Evolutionary conservation across 2,888 invertebrate genomes (phyloP), one percentile per base, ranked within the genome.

Genomic region (Drosophila mulleri): DNA sequence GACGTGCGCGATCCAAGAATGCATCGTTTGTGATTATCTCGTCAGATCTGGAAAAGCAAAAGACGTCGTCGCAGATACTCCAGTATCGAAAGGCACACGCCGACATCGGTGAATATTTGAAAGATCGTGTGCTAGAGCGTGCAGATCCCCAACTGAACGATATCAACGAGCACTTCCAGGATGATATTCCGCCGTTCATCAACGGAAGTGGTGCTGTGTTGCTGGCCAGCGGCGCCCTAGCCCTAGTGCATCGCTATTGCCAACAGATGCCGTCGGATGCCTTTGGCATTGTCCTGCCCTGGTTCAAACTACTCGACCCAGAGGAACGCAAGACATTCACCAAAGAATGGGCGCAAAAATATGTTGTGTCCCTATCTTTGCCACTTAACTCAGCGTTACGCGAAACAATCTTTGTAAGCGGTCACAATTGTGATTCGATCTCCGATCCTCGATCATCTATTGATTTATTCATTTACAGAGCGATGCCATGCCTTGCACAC

Each of bases 361-460:
- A 37, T 1, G 72, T 82, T 7, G 89, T 92, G 0, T 94, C 94
- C 9, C 91, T 98, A 0, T 92, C 94, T 62, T 92, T 98, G 88
- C 99, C 99, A 0, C 94, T 96, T 5, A 95, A 96, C 75, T 97
- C 97, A 16, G 95, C 96, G 0, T 86, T 98, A 48, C 96, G 95
- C 82, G 94, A 96, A 11, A 92, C 94, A 1, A 94, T 98, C 50
- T 83, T 93, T 93, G 97, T 97, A 93, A 91, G 92, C 89, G 16
- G 48, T 1, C 11, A 6, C 9, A n/a, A 7, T 0, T 12, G 20
- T 14, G 0, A 18, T 7, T 14, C 3, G n/a, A n/a, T 11, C 0
- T n/a, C 39, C 3, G 9, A 14, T 26, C 18, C 3, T 14, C 20
- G 2, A 41, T 12, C 9, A 3, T 26, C 2, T 41, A n/a, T 11